Base-by-base conservation (phyloP, 2,888 invertebrate species). In the Gastracanthus pulcherrimus region DNA sequence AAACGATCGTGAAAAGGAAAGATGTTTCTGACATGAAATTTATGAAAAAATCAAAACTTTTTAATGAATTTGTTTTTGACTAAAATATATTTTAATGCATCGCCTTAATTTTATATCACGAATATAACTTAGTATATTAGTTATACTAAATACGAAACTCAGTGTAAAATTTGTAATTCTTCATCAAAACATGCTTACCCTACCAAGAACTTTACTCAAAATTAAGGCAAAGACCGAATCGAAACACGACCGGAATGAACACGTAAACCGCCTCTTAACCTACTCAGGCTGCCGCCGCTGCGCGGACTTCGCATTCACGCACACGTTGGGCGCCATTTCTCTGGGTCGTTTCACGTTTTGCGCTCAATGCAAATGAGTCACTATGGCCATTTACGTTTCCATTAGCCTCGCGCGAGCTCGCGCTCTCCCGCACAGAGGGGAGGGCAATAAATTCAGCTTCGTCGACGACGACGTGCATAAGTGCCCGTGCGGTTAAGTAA, bases 321-420 rank as follows among this genome's bases (percentile, higher is more conserved):
- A 84, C 67, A 41, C 66, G 48, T 38, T 38, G 36, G 19, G 23
- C 36, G 23, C 16, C 41, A 34, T 84, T 83, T 84, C 83, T 78
- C 80, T 41, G 23, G 82, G 82, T 70, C 79, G 81, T 83, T 84
- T 85, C 81, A 77, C 80, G 83, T 85, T 84, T 84, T 83, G 83
- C 85, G 82, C 84, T 85, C 85, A 81, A 88, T 87, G 86, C 86
- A 86, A 88, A 89, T 86, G 85, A 86, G 84, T 86, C 85, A 83
- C 86, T 84, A 83, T 86, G 84, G 86, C 87, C 85, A 88, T 87
- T 89, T 88, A 86, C 88, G 88, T 88, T 87, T 89, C 86, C 86
- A 88, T 89, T 88, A 87, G 86, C 84, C 76, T 79, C 82, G 45
- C 80, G 16, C 76, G 23, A 67, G 67, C 76, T 38, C 23, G 29